Base-by-base conservation (phyloP, 2,888 invertebrate genomes). In the Clepsis dumicolana region DNA sequence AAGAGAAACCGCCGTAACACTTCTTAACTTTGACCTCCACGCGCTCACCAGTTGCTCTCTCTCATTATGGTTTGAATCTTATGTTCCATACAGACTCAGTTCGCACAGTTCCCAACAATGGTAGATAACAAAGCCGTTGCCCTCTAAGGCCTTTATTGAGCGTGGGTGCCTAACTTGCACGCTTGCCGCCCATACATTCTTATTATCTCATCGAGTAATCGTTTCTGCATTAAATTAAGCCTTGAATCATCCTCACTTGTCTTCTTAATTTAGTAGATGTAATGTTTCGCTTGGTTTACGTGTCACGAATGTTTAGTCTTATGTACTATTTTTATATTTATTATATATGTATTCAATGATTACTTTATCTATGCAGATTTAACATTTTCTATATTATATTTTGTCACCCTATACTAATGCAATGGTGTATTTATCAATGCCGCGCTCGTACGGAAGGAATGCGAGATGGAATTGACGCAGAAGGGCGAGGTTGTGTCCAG, bases 401-500 rank as follows among this genome's bases (percentile, higher is more conserved):
- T 32, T 48, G 14, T 70, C 53, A 54, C 38, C 65, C 65, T 65
- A 81, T 87, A 93, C 92, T 93, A 93, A 92, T 88, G 79, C 81
- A 80, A 84, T 87, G 84, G 80, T 91, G 86, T 91, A 88, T 92
- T 91, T 86, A 89, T 82, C 84, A 84, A 87, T 92, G 90, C 90
- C 89, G 89, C 89, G 88, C 80, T 84, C 86, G 77, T 81, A 87
- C 82, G 91, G 90, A 93, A 98, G 98, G 98, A 98, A 94, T 98
- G 98, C 95, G 98, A 99, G 94, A 96, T 96, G 94, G 98, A 98
- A 91, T 95, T 99, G 89, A 98, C 98, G 83, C 98, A 98, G 94
- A 99, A 99, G 92, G 98, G 98, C 81, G 98, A 98, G 94, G 96
- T 98, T 96, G 98, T 99, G 82, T 96, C 97, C 88, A 96, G 98